Conservation (phyloP, 2,888 invertebrate species). For the Philonicus albiceps region DNA sequence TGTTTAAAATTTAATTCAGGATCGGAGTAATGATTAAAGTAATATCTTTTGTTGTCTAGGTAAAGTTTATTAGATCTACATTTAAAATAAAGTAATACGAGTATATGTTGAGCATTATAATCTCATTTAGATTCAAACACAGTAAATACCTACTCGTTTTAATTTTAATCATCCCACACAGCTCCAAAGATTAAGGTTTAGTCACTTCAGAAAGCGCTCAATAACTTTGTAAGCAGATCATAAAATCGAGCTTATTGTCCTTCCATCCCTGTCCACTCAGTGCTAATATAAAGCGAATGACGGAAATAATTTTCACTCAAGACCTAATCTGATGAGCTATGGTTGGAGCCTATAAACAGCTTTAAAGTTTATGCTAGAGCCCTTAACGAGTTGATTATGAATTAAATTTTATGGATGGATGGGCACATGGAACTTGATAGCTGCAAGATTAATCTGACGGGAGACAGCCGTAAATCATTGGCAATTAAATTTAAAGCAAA, state of each 20-base stretch:
- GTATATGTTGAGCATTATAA: neutral
- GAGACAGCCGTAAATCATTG: constrained; percentile 20
- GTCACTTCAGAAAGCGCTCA: neutral
- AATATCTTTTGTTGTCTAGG: neutral
- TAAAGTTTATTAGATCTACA: neutral
- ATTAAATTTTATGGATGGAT: constrained; percentile 10
- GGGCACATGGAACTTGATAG: neutral
- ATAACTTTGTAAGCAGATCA: neutral
- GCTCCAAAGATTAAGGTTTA: neutral
- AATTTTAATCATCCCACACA: neutral
- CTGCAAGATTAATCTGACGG: constrained; percentile 2
- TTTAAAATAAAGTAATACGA: neutral
- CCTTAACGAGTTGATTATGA: constrained; percentile 24
- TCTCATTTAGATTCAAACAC: neutral
- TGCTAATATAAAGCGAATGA: neutral
- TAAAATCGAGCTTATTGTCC: neutral
- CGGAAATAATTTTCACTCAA: neutral
- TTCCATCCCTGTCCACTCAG: neutral
- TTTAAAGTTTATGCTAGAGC: neutral
- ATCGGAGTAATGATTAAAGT: neutral
- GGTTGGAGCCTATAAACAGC: neutral
- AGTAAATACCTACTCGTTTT: neutral
- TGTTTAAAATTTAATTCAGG: neutral
- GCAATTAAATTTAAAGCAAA: constrained; percentile 33
- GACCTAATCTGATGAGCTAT: neutral